These are phyloP conservation scores for Drosophila testacea DNA, from an alignment of 2,888 invertebrate genomes.

Conservation along the genomic window DNA sequence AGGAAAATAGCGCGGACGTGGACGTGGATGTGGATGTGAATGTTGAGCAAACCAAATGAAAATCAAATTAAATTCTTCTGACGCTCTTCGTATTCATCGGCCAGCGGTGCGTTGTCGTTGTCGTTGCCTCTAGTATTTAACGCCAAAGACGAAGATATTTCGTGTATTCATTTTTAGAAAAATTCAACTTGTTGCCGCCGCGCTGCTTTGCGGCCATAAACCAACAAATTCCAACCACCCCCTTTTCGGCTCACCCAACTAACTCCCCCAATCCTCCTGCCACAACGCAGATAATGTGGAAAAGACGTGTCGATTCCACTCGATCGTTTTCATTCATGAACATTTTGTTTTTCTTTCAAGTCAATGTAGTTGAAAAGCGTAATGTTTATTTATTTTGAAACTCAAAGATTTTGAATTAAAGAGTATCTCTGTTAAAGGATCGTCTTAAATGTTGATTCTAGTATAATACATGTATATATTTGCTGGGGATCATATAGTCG, in stretches of 20 bases:
- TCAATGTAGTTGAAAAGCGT: background rate
- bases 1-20: constrained; percentile 51
- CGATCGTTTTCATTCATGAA: constrained; percentile 62
- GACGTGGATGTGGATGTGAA: constrained; percentile 22
- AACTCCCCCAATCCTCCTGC: background rate
- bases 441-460: no score
- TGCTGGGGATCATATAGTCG: no score
- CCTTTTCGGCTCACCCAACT: background rate
- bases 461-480: no score
- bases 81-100: constrained; percentile 49
- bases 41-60: constrained; percentile 58
- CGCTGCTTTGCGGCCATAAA: constrained; percentile 64
- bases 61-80: constrained; percentile 71
- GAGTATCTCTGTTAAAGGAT: no score
- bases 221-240: constrained; percentile 34
- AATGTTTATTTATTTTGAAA: background rate
- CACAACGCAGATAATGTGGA: constrained; percentile 27
- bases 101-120: constrained; percentile 66
- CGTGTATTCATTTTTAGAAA: constrained; percentile 79
- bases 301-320: constrained; percentile 19
- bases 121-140: constrained; percentile 62
- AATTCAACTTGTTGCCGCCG: constrained; percentile 78
- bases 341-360: constrained; percentile 23
- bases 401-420: no score
- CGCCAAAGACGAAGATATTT: constrained; percentile 79